These are phyloP conservation scores for Hippocampus comes DNA, from an alignment of 2,113 vertebrate species.

Conservation along the genomic window DNA sequence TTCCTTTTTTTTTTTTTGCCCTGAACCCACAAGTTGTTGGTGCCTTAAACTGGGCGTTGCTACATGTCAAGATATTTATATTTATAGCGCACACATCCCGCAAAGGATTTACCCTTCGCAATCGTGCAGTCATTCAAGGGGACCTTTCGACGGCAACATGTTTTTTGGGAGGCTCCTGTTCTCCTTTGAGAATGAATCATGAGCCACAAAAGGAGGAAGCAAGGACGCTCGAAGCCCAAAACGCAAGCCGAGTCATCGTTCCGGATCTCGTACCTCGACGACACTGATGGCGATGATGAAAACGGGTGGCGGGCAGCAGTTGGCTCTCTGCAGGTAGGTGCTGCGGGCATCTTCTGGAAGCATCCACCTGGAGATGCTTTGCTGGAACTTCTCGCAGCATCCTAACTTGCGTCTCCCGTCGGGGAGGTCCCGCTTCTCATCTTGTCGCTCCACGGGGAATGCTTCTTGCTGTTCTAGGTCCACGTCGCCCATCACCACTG, in stretches of 20 bases:
- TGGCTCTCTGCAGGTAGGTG: conserved; percentile 78
- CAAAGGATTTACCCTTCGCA: background rate
- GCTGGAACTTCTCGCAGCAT: conserved; percentile 72
- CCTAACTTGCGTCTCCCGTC: conserved; percentile 20
- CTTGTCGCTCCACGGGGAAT: conserved; percentile 44
- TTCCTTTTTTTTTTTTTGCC: too few relatives aligned
- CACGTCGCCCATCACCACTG: conserved; percentile 47
- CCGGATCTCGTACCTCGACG: conserved; percentile 72
- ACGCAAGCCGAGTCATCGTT: background rate
- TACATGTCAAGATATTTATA: background rate
- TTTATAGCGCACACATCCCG: background rate
- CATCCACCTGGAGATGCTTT: conserved; percentile 80
- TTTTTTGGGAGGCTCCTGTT: background rate
- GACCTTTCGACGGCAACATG: background rate
- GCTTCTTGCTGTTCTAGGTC: conserved; percentile 60
- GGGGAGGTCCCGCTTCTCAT: conserved; percentile 9
- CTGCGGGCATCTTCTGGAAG: conserved; percentile 71
- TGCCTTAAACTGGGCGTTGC: background rate
- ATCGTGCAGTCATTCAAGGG: background rate
- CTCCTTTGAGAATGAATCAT: background rate
- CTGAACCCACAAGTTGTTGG: too few relatives aligned
- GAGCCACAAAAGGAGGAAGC: background rate
- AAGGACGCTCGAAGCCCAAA: background rate
- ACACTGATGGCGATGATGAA: conserved; percentile 86
- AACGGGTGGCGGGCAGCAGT: conserved; percentile 83